phyloP scores from a whole-genome alignment of 2,888 invertebrate genomes.

The Cheilosia variabilis region DNA sequence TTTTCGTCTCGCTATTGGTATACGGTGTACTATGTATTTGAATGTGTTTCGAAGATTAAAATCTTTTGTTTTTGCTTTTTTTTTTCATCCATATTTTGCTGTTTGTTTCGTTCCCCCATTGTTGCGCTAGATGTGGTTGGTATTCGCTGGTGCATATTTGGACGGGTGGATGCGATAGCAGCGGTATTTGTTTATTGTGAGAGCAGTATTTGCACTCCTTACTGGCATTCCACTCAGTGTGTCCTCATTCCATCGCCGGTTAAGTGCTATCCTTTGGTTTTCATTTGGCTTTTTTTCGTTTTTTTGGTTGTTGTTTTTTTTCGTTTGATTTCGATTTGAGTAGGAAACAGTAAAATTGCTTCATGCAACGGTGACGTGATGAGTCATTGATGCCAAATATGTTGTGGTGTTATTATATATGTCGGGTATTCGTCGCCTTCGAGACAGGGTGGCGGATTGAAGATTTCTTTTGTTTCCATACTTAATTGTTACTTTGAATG shows the following conservation, averaged over 20 bases:
- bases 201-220: slow-evolving; percentile 19
- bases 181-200: slow-evolving; percentile 13
- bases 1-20: slow-evolving; percentile 11
- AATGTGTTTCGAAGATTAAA: slow-evolving; percentile 61
- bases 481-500: not conserved
- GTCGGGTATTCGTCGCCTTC: not conserved
- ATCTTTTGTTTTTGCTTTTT: slow-evolving; percentile 51
- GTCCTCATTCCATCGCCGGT: slow-evolving; percentile 53
- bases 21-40: not conserved
- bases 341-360: slow-evolving; percentile 43
- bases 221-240: slow-evolving; percentile 45
- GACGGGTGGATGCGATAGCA: slow-evolving; percentile 25
- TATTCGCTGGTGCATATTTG: slow-evolving; percentile 47
- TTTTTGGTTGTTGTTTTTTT: slow-evolving; percentile 14
- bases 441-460: not conserved
- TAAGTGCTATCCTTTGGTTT: slow-evolving; percentile 62
- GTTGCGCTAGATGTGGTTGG: slow-evolving; percentile 39
- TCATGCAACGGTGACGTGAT: slow-evolving; percentile 42
- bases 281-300: slow-evolving; percentile 37
- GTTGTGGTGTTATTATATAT: slow-evolving; percentile 15
- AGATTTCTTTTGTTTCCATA: slow-evolving; percentile 17
- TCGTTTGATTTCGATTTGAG: slow-evolving; percentile 39
- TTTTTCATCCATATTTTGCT: slow-evolving; percentile 7
- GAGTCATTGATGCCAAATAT: slow-evolving; percentile 47
- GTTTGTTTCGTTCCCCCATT: slow-evolving; percentile 46